Percentiles rank a stretch among this genome's conserved stretches.
Evolutionary conservation across 2,888 invertebrate species (phyloP).

Genomic region (Trissolcus brochymenae): DNA sequence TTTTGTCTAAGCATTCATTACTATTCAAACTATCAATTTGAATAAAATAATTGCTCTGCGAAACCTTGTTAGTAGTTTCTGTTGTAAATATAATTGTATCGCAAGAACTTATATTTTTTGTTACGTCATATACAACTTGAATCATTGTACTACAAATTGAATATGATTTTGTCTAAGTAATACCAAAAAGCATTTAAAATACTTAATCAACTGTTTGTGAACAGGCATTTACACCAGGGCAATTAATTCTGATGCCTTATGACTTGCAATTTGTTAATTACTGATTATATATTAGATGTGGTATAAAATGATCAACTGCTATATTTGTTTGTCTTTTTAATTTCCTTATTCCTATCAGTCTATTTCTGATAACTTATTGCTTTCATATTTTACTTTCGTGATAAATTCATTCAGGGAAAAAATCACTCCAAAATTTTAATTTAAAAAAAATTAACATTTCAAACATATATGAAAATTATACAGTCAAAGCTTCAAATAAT

Average conservation of each 20-base stretch:
- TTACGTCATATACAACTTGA: slow-evolving; percentile 19
- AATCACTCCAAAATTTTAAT: too few relatives aligned
- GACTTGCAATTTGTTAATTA: slow-evolving; percentile 40
- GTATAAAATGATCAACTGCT: slow-evolving; percentile 31
- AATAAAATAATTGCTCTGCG: slow-evolving; percentile 1
- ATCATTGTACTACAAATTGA: slow-evolving; percentile 6
- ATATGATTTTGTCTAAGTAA: slow-evolving; percentile 5
- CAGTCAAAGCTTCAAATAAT: too few relatives aligned
- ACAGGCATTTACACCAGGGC: slow-evolving; percentile 27
- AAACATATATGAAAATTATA: too few relatives aligned
- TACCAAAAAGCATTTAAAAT: slow-evolving; percentile 45
- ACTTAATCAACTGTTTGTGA: slow-evolving; percentile 23
- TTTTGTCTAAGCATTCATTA: too few relatives aligned
- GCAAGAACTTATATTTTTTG: slow-evolving; percentile 18
- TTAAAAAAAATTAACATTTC: too few relatives aligned
- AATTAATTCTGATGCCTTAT: slow-evolving; percentile 9
- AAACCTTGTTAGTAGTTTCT: slow-evolving; percentile 31
- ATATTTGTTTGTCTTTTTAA: neutral
- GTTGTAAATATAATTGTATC: slow-evolving; percentile 26
- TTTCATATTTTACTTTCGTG: too few relatives aligned
- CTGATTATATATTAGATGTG: slow-evolving; percentile 33
- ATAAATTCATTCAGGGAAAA: too few relatives aligned
- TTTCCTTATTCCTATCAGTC: neutral
- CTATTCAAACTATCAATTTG: too few relatives aligned
- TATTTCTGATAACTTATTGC: neutral